Base-by-base conservation (phyloP, 2,888 invertebrate genomes). In the Geophilus truncorum region DNA sequence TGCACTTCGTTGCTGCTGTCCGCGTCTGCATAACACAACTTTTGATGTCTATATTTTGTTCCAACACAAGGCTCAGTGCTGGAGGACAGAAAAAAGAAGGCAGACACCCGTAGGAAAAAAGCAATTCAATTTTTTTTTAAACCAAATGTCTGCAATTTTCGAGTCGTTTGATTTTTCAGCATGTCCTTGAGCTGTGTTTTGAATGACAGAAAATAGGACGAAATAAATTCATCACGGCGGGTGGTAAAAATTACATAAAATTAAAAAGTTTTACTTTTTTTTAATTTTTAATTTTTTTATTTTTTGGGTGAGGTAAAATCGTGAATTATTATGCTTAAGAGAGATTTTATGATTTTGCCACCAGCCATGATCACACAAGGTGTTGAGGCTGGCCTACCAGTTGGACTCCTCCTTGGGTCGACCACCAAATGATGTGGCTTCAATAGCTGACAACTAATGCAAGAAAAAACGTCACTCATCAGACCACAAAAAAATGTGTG, bases 21-120 rank as follows among this genome's bases (percentile, higher is more conserved):
- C 57, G 57, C 57, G 21, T 62, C 57, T 62, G 57, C 57, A 21
- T 62, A 62, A 62, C 57, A 62, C 57, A 62, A 62, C n/a, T 62
- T 62, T 62, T n/a, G 57, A 62, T 62, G 57, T 62, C 57, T 62
- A 62, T 62, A 62, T 62, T 62, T 62, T 62, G 57, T 21, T 62
- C 23, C 21, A 23, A 62, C 57, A 62, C 57, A 62, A 62, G 23
- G 10, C 57, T 23, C 57, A 62, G 21, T 23, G 57, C 21, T 62
- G 0, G 57, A 62, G 57, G 23, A 62, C 10, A 21, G 18, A 62
- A 62, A 62, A 62, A 62, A 18, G 21, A 10, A 62, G 57, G 23
- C 57, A 62, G 40, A 40, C 57, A 62, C 57, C 21, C 21, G 21
- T 62, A 62, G 10, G 23, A 62, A 62, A 62, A 62, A 62, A 62